Evolutionary conservation across 2,797 vertebrate genomes (phyloP), one percentile per base, ranked within the genome.

Genomic region (Syndactyla subalaris): DNA sequence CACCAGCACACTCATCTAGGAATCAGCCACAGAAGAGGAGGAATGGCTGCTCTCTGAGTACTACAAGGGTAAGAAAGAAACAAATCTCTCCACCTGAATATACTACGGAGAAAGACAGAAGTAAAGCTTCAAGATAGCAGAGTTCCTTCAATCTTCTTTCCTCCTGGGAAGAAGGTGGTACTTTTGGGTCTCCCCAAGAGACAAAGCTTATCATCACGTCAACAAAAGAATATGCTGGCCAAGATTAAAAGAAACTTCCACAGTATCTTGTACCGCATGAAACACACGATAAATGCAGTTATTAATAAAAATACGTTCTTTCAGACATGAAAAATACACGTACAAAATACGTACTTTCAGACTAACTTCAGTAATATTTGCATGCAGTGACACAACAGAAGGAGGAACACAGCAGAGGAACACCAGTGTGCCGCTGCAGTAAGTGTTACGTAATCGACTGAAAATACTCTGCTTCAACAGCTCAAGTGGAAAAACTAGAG

Each of bases 401-500:
- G 38, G 38, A 73, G 32, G 15, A 80, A 75, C 7, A 52, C 3
- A 77, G 65, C 34, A 92, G 38, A 89, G 48, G 18, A 85, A 85
- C 73, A 75, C 4, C 22, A 85, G 70, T 26, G 38, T 9, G 59
- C 32, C 61, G 43, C 62, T 0, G 1, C 82, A 74, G 26, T 32
- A 38, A 39, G 7, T n/a, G 71, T 89, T 89, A 76, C 3, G 2
- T 54, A 88, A 88, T 10, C 73, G 15, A 38, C 32, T 18, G 62
- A 79, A 86, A 58, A 70, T 3, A 3, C 34, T 79, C 58, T 32
- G 59, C 41, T 59, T 12, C n/a, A 67, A 43, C 52, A 65, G 61
- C 71, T 90, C 48, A 86, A 92, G 54, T 3, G n/a, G 77, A 95
- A 96, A 92, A 96, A 86, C 48, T 24, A 52, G 23, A 92, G 34